Percentiles rank a stretch among this genome's conserved stretches.
These are phyloP conservation scores for Clupea harengus DNA, from an alignment of 2,113 vertebrate genomes.

Conservation along the genomic window DNA sequence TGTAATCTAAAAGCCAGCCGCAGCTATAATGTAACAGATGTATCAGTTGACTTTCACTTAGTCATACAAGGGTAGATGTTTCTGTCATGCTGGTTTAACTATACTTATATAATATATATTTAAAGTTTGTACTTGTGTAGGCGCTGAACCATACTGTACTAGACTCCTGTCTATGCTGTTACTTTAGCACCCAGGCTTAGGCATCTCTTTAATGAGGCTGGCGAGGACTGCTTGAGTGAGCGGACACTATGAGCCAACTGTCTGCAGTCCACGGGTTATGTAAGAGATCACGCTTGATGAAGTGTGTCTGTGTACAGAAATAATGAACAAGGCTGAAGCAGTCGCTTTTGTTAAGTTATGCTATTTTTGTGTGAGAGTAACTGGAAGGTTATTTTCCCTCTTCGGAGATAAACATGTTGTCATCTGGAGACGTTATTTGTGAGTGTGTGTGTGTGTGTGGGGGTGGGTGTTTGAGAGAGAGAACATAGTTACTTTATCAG, in stretches of 20 bases:
- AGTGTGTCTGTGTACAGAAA: neutral
- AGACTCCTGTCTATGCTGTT: too few relatives aligned
- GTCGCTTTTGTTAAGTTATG: neutral
- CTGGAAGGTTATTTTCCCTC: neutral
- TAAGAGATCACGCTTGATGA: neutral
- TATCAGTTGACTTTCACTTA: neutral
- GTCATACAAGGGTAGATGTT: neutral
- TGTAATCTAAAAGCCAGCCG: neutral
- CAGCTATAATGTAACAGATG: neutral
- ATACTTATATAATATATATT: too few relatives aligned
- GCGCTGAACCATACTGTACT: neutral
- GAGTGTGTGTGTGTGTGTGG: neutral
- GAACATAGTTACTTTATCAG: neutral
- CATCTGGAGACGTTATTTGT: neutral
- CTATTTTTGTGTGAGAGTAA: neutral
- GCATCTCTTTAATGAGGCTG: neutral
- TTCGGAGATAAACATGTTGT: neutral
- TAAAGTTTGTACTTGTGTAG: neutral
- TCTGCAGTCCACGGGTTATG: neutral
- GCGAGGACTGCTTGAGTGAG: neutral
- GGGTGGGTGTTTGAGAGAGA: neutral
- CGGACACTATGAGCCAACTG: neutral
- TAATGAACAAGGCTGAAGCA: neutral
- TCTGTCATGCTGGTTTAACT: too few relatives aligned
- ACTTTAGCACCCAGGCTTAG: neutral